These are phyloP conservation scores for Galerucella pusilla DNA, from an alignment of 2,888 invertebrate species.

Conservation along the genomic window DNA sequence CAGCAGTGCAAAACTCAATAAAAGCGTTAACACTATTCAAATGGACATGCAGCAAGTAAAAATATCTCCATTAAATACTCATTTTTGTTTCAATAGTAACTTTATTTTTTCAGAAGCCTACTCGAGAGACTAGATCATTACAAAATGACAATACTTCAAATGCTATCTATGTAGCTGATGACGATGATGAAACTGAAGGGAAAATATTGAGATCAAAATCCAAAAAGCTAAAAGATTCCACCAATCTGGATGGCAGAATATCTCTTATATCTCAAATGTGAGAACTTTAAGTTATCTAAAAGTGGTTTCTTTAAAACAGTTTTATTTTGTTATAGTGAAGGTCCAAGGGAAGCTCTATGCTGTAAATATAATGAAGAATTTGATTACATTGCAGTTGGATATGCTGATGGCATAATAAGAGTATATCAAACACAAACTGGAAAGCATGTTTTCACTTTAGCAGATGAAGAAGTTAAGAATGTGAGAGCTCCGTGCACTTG, in stretches of 20 bases:
- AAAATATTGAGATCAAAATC: conserved; percentile 23
- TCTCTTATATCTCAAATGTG: conserved; percentile 54
- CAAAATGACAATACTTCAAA: background rate
- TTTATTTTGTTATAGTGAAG: conserved; percentile 43
- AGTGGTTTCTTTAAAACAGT: background rate
- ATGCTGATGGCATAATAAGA: conserved; percentile 71
- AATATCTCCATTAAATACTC: background rate
- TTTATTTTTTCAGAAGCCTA: background rate
- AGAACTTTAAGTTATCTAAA: conserved; percentile 19
- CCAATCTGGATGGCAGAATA: conserved; percentile 51
- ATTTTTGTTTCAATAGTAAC: background rate
- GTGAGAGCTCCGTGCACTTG: conserved; percentile 70
- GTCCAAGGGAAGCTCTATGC: conserved; percentile 49
- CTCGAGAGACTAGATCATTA: background rate
- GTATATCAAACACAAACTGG: conserved; percentile 68
- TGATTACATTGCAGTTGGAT: conserved; percentile 71
- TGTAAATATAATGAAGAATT: conserved; percentile 70
- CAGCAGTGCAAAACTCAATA: background rate
- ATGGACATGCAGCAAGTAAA: background rate
- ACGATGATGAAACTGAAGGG: conserved; percentile 26
- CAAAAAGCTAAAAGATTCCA: conserved; percentile 51
- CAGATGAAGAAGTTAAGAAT: conserved; percentile 64
- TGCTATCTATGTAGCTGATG: background rate
- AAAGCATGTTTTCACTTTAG: conserved; percentile 66
- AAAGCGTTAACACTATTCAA: background rate